phyloP scores from a whole-genome alignment of 2,797 vertebrate genomes.

The Poeciliopsis presidionis region DNA sequence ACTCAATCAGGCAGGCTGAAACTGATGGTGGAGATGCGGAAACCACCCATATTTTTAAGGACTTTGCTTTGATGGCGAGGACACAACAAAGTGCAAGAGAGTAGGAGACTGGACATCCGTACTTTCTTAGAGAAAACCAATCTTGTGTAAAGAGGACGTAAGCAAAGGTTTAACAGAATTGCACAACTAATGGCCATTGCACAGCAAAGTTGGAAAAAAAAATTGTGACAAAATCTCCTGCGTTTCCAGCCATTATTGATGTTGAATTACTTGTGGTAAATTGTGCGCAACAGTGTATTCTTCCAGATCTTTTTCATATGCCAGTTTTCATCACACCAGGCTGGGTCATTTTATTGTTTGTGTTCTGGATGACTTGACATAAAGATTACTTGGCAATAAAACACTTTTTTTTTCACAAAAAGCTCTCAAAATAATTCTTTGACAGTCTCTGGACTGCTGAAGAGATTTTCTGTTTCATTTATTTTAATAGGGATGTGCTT shows the following conservation, averaged over 20 bases:
- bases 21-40: not conserved
- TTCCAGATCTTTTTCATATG: not conserved
- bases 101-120: not conserved
- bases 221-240: constrained; percentile 5
- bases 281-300: constrained; percentile 9
- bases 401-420: constrained; percentile 26
- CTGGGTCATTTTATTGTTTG: constrained; percentile 37
- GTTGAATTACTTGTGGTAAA: constrained; percentile 8
- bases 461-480: constrained; percentile 71
- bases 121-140: not conserved
- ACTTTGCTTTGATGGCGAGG: not conserved
- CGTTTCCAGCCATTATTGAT: constrained; percentile 8
- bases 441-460: constrained; percentile 53
- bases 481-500: constrained; percentile 61
- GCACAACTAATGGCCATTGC: not conserved
- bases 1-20: not conserved
- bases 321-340: constrained; percentile 10
- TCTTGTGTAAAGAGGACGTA: not conserved
- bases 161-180: not conserved
- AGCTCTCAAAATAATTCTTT: constrained; percentile 43
- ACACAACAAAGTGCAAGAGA: not conserved
- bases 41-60: not conserved
- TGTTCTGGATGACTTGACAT: constrained; percentile 28
- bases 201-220: not conserved
- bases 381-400: constrained; percentile 33